These are phyloP conservation scores for Drosophila emarginata DNA, from an alignment of 2,888 invertebrate species.

Conservation along the genomic window DNA sequence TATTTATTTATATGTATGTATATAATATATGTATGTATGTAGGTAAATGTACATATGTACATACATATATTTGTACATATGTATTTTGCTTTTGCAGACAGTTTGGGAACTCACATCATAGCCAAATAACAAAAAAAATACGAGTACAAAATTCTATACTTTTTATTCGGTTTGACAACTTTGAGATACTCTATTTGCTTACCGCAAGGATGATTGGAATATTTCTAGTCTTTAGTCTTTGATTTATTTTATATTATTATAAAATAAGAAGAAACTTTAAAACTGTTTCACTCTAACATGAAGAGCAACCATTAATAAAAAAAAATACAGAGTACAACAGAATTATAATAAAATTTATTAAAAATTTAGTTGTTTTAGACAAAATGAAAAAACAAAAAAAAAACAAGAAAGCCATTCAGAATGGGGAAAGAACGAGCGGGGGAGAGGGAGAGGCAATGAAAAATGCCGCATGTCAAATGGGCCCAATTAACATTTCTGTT, in stretches of 20 bases:
- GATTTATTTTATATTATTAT: too few species aligned
- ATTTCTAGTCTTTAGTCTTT: too few species aligned
- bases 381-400: constrained; percentile 46
- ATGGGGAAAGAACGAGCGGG: not conserved
- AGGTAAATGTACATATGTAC: not conserved
- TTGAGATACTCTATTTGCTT: not conserved
- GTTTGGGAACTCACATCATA: constrained; percentile 73
- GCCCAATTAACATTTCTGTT: constrained; percentile 77
- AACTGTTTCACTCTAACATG: too few species aligned
- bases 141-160: constrained; percentile 49
- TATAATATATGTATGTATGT: constrained; percentile 23
- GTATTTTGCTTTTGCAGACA: constrained; percentile 55
- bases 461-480: constrained; percentile 78
- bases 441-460: constrained; percentile 15
- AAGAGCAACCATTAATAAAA: too few species aligned
- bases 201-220: too few species aligned
- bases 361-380: constrained; percentile 62
- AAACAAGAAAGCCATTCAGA: constrained; percentile 64
- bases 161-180: constrained; percentile 6
- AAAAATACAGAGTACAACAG: not conserved
- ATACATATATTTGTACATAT: constrained; percentile 4
- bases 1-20: constrained; percentile 1
- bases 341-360: too few species aligned
- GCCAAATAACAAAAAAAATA: constrained; percentile 32
- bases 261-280: too few species aligned